Percentiles rank a stretch among this genome's conserved stretches.
These are phyloP conservation scores for Mesorhabditis spiculigera DNA, from an alignment of 2,888 invertebrate species.

Conservation along the genomic window DNA sequence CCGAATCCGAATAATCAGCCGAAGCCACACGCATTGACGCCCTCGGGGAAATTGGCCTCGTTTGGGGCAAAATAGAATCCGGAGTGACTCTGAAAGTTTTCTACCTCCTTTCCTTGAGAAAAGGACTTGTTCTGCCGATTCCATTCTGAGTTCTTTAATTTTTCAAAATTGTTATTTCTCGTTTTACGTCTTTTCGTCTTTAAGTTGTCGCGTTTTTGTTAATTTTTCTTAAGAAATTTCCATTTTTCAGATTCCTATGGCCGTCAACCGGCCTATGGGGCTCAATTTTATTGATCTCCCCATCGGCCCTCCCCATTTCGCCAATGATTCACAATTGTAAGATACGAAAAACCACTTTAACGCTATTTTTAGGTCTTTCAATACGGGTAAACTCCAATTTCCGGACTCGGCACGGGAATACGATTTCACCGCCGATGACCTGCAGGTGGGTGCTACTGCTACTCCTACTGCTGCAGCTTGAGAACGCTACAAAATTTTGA, in stretches of 20 bases:
- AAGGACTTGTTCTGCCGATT: too few species aligned
- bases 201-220: not conserved
- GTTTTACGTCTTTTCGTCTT: not conserved
- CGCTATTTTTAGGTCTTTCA: not conserved
- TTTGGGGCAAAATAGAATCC: too few species aligned
- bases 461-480: too few species aligned
- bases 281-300: slow-evolving; percentile 1
- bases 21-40: too few species aligned
- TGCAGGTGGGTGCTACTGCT: not conserved
- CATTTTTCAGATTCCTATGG: not conserved
- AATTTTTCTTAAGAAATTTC: not conserved
- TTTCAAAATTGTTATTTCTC: not conserved
- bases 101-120: too few species aligned
- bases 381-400: not conserved
- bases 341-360: not conserved
- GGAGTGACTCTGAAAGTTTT: too few species aligned
- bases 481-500: too few species aligned
- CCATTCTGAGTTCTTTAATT: not conserved
- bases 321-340: slow-evolving; percentile 3
- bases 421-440: not conserved
- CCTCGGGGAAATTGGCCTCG: too few species aligned
- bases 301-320: not conserved
- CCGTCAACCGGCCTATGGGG: not conserved
- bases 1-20: too few species aligned
- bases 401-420: slow-evolving; percentile 3